Evolutionary conservation across 2,113 vertebrate species (phyloP).

Genomic region (Philantomba maxwellii): DNA sequence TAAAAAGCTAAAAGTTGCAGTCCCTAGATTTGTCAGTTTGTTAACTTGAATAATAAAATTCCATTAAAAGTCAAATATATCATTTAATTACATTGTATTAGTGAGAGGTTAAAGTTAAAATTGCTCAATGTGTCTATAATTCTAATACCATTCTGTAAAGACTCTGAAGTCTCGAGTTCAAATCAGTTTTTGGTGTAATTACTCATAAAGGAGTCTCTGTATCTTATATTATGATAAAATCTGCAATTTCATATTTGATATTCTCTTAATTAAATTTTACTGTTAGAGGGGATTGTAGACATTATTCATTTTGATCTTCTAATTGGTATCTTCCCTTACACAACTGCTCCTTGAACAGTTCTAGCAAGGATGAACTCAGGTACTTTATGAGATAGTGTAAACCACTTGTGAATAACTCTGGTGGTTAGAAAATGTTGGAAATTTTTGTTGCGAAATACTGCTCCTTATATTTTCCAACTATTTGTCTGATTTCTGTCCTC

Average conservation of each 20-base stretch:
- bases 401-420: background rate
- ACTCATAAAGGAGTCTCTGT: slow-evolving; percentile 3
- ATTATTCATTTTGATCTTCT: background rate
- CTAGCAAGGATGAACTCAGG: background rate
- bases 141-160: background rate
- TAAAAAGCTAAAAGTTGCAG: background rate
- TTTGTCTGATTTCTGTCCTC: background rate
- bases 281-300: background rate
- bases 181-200: background rate
- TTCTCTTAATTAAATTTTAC: slow-evolving; percentile 15
- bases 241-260: background rate
- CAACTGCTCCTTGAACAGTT: background rate
- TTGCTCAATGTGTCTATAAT: background rate
- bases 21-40: slow-evolving; percentile 3
- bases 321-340: background rate
- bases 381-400: background rate
- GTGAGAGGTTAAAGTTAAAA: background rate
- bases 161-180: background rate
- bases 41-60: background rate
- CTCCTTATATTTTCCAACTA: background rate
- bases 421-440: background rate
- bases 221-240: background rate
- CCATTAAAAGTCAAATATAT: background rate
- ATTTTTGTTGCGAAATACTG: background rate
- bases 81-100: background rate